Percentiles rank a stretch among this genome's conserved stretches.
These are phyloP conservation scores for Tipula vernalis DNA, from an alignment of 2,888 invertebrate genomes.

Conservation along the genomic window DNA sequence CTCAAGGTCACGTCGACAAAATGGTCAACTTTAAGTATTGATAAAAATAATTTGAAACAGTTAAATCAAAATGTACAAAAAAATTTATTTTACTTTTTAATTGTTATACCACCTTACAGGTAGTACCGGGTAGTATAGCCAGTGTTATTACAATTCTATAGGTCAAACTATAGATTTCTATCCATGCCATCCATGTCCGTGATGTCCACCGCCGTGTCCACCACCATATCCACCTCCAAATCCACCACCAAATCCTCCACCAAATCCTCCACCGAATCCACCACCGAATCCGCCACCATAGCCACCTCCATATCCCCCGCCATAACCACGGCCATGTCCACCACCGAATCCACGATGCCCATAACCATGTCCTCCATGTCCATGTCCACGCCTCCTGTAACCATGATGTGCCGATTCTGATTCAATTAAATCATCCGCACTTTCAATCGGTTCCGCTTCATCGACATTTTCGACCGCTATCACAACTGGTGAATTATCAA, in stretches of 20 bases:
- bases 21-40: too few relatives aligned
- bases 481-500: neutral
- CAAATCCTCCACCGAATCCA: neutral
- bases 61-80: neutral
- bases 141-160: neutral
- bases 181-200: neutral
- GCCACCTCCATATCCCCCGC: neutral
- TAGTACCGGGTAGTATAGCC: neutral
- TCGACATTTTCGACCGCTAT: neutral
- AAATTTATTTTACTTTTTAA: neutral
- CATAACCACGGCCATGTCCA: neutral
- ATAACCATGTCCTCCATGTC: neutral
- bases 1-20: too few relatives aligned
- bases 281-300: neutral
- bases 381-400: neutral
- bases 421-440: neutral
- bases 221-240: slow-evolving; percentile 10
- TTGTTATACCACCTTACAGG: neutral
- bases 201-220: slow-evolving; percentile 13
- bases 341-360: neutral
- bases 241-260: slow-evolving; percentile 7
- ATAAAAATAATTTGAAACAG: neutral
- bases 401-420: neutral
- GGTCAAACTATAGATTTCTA: neutral
- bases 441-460: neutral